Evolutionary conservation across 2,888 invertebrate species (phyloP), one percentile per base, ranked within the genome.

Genomic region (Lycia hirtaria): DNA sequence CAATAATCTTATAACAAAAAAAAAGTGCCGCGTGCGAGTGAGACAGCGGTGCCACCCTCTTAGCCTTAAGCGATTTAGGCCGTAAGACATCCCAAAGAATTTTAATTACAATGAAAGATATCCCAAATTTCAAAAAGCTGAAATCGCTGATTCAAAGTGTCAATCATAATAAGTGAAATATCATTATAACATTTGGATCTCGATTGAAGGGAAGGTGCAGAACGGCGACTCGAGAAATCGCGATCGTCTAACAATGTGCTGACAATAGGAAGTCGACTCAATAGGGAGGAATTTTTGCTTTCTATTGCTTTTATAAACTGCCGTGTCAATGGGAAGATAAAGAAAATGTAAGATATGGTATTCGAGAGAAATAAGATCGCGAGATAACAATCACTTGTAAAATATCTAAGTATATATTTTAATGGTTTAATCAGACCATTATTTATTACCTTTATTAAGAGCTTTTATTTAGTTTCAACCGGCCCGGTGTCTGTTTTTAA

Each of bases 241-340:
- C 56, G 47, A 56, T 56, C 51, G 56, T 50, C 56, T 40, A 51
- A 47, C 45, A 50, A 49, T 35, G 38, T 47, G 56, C 56, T 56
- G 56, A 56, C 56, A 56, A 56, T 51, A 26, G 40, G 33, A 45
- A 51, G 45, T 45, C 51, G 47, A 51, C 51, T 51, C 56, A 33
- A 56, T 56, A 56, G 51, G 47, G 50, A 51, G 51, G 56, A 51
- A 47, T 40, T 56, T 56, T 56, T 56, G 51, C 56, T 33, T 48
- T 48, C 48, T 51, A 56, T 56, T 51, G 56, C 56, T 56, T 56
- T 56, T 47, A 41, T 33, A 47, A 45, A 56, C 56, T 56, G 56
- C 51, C 45, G 56, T 15, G 51, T 56, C 56, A 33, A 51, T 56
- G 26, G 56, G 47, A 40, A 47, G 51, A 45, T 51, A 51, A 51